Conservation (phyloP, 2,888 invertebrate species). For the Aethes cnicana region DNA sequence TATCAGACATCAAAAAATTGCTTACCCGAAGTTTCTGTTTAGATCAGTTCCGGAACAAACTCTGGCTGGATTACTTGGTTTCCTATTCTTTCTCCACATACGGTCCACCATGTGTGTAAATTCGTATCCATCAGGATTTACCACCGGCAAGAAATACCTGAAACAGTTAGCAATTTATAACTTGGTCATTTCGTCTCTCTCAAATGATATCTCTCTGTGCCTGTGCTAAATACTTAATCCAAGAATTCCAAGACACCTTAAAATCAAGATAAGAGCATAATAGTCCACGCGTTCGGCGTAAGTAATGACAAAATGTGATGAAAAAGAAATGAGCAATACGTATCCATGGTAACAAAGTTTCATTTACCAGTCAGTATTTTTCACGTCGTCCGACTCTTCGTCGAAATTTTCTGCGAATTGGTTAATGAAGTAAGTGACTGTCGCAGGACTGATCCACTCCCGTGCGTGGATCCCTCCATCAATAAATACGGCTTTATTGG, state of each 20-base stretch:
- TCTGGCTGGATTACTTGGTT: constrained; percentile 73
- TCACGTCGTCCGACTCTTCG: constrained; percentile 80
- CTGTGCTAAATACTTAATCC: too few species aligned
- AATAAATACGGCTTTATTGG: constrained; percentile 87
- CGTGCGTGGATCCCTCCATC: constrained; percentile 94
- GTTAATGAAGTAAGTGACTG: constrained; percentile 90
- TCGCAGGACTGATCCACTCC: constrained; percentile 95
- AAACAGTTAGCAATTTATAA: neutral
- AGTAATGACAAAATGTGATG: too few species aligned
- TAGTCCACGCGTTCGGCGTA: too few species aligned
- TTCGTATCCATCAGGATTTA: constrained; percentile 94
- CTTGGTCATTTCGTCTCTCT: neutral
- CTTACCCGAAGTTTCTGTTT: constrained; percentile 91
- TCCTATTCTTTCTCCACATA: constrained; percentile 91
- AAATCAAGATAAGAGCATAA: too few species aligned
- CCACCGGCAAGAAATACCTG: constrained; percentile 87
- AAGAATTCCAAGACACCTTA: too few species aligned
- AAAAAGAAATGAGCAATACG: too few species aligned
- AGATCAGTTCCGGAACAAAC: constrained; percentile 89
- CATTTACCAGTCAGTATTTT: constrained; percentile 70
- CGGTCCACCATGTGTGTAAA: constrained; percentile 90
- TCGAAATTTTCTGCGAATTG: constrained; percentile 89
- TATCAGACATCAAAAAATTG: too few species aligned
- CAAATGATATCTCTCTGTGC: too few species aligned
- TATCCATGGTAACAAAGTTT: neutral